phyloP scores from a whole-genome alignment of 2,888 invertebrate species.

The Plebejus argus region DNA sequence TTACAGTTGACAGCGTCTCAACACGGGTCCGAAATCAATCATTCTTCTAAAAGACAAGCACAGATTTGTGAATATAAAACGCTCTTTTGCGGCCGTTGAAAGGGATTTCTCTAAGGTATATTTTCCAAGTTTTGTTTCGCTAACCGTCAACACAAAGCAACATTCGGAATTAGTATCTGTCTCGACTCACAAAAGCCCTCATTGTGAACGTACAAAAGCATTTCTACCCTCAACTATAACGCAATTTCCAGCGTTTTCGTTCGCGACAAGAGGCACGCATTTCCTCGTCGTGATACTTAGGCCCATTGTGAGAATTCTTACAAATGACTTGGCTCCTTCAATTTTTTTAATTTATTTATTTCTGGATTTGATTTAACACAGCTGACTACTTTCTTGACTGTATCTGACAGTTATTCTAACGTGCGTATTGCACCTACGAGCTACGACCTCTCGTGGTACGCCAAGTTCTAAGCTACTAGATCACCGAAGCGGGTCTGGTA shows the following conservation, averaged over 20 bases:
- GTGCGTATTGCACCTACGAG: no score
- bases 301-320: constrained; percentile 57
- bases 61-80: constrained; percentile 32
- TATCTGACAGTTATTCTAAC: no score
- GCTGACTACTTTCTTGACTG: no score
- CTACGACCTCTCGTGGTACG: no score
- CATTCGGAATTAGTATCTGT: constrained; percentile 69
- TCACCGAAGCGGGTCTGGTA: no score
- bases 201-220: constrained; percentile 61
- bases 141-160: constrained; percentile 50
- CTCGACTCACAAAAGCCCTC: constrained; percentile 57
- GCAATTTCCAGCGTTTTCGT: constrained; percentile 56
- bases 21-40: neutral
- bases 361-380: neutral
- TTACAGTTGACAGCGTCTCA: neutral
- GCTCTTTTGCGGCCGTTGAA: constrained; percentile 11
- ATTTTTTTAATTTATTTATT: neutral
- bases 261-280: constrained; percentile 47
- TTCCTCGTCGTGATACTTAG: constrained; percentile 52
- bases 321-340: constrained; percentile 52
- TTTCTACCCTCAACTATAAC: constrained; percentile 58
- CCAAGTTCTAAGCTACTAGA: no score
- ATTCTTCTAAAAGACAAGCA: neutral
- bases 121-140: constrained; percentile 53
- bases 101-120: constrained; percentile 38